phyloP scores from a whole-genome alignment of 35 echinoderm and acorn worm species.

The Diadema setosum region DNA sequence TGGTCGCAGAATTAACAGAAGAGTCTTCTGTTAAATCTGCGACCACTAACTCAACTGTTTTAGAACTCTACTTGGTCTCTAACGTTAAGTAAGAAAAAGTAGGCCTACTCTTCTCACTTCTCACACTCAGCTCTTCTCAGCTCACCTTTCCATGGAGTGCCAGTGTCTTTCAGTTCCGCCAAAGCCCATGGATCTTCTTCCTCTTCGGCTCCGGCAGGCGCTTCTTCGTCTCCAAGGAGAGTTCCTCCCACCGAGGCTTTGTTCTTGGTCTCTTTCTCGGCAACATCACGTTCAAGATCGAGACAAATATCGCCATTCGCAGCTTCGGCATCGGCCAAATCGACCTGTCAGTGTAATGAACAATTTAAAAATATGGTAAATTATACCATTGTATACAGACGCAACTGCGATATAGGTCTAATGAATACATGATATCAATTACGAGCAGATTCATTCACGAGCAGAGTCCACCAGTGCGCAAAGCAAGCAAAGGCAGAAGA shows the following conservation, averaged over 20 bases:
- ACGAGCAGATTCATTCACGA: too few relatives aligned
- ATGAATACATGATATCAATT: too few relatives aligned
- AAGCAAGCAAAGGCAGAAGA: too few relatives aligned
- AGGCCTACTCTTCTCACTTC: too few relatives aligned
- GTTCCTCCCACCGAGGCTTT: background rate
- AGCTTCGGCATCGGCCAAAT: background rate
- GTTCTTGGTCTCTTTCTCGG: background rate
- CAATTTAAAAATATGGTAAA: background rate
- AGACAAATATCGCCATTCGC: background rate
- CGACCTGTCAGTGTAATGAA: background rate
- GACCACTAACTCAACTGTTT: too few relatives aligned
- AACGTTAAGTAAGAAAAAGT: too few relatives aligned
- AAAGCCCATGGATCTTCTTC: conserved; percentile 13
- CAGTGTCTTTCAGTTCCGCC: conserved; percentile 1
- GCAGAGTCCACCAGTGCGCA: too few relatives aligned
- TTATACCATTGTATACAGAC: background rate
- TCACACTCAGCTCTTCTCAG: too few relatives aligned
- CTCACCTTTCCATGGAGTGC: conserved; percentile 3
- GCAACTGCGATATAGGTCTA: too few relatives aligned
- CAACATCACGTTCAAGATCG: background rate
- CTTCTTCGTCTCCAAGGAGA: background rate
- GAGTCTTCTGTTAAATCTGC: too few relatives aligned
- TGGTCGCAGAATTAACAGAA: too few relatives aligned
- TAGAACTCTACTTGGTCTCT: too few relatives aligned
- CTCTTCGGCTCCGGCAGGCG: background rate